A percentile compares a stretch with the other conserved stretches of the same genome.
Evolutionary conservation across 2,797 vertebrate genomes (phyloP).

Genomic region (Malacoctenus gilli): DNA sequence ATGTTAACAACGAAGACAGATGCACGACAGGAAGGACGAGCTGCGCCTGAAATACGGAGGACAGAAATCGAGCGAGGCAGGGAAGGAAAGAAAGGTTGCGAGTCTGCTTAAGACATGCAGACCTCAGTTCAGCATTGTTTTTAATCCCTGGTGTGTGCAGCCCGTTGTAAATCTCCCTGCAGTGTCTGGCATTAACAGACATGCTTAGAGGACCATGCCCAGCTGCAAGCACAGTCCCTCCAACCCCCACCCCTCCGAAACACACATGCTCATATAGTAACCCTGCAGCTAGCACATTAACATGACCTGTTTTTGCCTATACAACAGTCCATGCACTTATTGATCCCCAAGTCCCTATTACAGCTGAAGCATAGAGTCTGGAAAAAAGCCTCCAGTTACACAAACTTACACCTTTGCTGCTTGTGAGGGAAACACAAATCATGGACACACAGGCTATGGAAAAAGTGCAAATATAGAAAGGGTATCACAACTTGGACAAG

Average conservation of each 20-base stretch:
- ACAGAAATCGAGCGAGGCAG: conserved; percentile 13
- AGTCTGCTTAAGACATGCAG: conserved; percentile 64
- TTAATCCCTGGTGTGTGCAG: conserved; percentile 72
- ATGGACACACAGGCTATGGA: conserved; percentile 30
- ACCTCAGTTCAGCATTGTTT: conserved; percentile 62
- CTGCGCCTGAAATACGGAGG: conserved; percentile 39
- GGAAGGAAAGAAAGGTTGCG: conserved; percentile 25
- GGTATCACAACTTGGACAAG: conserved; percentile 23
- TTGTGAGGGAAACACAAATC: conserved; percentile 44
- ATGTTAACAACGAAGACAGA: conserved; percentile 51
- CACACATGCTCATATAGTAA: conserved; percentile 49
- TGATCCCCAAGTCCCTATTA: conserved; percentile 62
- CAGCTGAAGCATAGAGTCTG: conserved; percentile 38
- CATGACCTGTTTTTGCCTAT: conserved; percentile 62
- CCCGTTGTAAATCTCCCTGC: conserved; percentile 70
- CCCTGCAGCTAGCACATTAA: conserved; percentile 53
- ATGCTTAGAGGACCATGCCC: conserved; percentile 48
- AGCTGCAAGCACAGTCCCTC: conserved; percentile 55
- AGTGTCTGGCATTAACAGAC: conserved; percentile 55
- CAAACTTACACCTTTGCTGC: conserved; percentile 50
- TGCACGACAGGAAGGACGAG: conserved; percentile 30
- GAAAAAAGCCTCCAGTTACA: conserved; percentile 50
- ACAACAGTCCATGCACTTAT: conserved; percentile 60
- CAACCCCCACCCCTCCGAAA: conserved; percentile 24
- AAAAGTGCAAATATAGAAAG: conserved; percentile 34